phyloP scores from a whole-genome alignment of 2,888 invertebrate species.

The Neuroscelio doddi region DNA sequence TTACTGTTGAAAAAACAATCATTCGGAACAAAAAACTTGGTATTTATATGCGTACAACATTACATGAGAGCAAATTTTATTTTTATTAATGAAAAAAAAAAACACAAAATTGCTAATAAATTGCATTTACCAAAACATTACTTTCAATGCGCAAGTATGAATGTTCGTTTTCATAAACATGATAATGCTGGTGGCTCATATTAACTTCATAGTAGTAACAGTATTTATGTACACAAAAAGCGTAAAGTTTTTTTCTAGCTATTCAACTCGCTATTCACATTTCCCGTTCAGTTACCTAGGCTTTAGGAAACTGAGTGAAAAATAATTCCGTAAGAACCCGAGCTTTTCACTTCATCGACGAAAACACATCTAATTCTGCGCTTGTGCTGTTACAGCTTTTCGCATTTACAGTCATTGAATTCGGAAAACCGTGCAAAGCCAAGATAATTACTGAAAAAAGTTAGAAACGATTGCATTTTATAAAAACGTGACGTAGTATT shows the following conservation, averaged over 20 bases:
- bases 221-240: constrained; percentile 21
- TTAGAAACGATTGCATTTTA: constrained; percentile 15
- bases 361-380: constrained; percentile 30
- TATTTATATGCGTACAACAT: too few relatives aligned
- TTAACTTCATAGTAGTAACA: too few relatives aligned
- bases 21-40: too few relatives aligned
- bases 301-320: constrained; percentile 32
- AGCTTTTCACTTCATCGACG: constrained; percentile 32
- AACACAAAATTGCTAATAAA: too few relatives aligned
- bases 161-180: too few relatives aligned
- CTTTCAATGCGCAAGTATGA: too few relatives aligned
- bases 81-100: too few relatives aligned
- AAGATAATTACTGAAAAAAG: constrained; percentile 27
- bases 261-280: constrained; percentile 26
- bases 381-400: constrained; percentile 24
- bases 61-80: too few relatives aligned
- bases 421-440: constrained; percentile 9
- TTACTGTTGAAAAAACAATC: too few relatives aligned
- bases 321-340: constrained; percentile 36
- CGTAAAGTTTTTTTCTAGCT: constrained; percentile 8
- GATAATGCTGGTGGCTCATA: too few relatives aligned
- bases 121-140: too few relatives aligned
- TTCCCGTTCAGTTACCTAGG: constrained; percentile 31
- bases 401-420: constrained; percentile 26
- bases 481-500: constrained; percentile 4